A percentile compares a stretch with the other conserved stretches of the same genome.
Conservation (phyloP, 2,113 vertebrate genomes). For the Corythornis cristatus region DNA sequence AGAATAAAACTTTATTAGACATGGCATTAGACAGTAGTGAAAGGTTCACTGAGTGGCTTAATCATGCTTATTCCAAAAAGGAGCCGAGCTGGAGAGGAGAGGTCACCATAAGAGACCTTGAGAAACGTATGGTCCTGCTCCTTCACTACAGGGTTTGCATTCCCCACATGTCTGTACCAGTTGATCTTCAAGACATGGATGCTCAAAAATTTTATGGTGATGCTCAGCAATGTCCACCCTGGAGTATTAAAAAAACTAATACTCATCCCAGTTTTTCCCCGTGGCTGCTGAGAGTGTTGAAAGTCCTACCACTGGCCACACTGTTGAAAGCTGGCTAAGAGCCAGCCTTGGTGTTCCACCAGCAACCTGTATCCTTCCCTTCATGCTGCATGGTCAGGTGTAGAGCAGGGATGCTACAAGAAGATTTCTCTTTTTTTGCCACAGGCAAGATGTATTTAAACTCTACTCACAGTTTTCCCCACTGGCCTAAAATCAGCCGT, state of each 20-base stretch:
- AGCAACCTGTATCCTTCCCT: background rate
- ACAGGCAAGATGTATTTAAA: background rate
- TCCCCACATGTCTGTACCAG: background rate
- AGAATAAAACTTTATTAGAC: background rate
- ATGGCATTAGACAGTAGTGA: background rate
- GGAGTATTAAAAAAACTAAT: background rate
- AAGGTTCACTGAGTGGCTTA: background rate
- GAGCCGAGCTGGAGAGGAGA: background rate
- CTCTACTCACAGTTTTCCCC: background rate
- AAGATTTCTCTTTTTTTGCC: background rate
- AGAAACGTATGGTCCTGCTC: accelerated
- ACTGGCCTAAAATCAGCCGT: background rate
- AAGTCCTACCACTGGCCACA: background rate
- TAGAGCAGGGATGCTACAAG: background rate
- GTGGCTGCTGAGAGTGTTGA: background rate
- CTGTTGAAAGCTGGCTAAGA: background rate
- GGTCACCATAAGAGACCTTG: accelerated
- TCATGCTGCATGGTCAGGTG: background rate
- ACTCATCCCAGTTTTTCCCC: background rate
- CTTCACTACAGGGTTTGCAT: background rate
- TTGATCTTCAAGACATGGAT: background rate
- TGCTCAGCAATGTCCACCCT: no score
- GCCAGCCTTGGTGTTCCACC: background rate
- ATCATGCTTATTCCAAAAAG: background rate
- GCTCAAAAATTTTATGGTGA: accelerated